Base-by-base conservation (phyloP, 2,888 invertebrate genomes). In the Metacarcinus magister region DNA sequence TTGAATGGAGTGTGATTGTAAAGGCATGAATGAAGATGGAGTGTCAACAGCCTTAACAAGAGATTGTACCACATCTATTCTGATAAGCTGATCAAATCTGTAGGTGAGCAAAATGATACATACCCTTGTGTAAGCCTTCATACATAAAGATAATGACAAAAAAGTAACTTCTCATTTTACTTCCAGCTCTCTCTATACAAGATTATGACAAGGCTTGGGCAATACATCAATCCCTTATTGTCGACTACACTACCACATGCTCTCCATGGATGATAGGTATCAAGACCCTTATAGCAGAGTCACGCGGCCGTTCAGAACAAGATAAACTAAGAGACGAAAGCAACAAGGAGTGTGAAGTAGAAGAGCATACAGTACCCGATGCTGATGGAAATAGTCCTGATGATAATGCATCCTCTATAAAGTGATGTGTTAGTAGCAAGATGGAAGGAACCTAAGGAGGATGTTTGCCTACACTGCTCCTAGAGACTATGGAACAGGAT, bases 261-360 rank as follows among this genome's bases (percentile, higher is more conserved):
- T 96, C 96, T 16, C 91, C 95, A 2, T 96, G 96, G 96, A 96
- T 96, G 96, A 90, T 96, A 67, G 96, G 95, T 19, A 39, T 96
- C 46, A 96, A 96, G 94, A 92, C 95, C 4, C 67, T 96, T 16
- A 96, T 96, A 19, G 19, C 96, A 39, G 96, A 96, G 48, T 82
- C 75, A 13, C 95, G 95, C 16, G 91, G 93, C 28, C 54, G 32
- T 7, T 48, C 89, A 60, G 60, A 94, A 32, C 39, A 87, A 39
- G 87, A 39, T 32, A 19, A 87, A 75, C n/a, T 2, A 23, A n/a
- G n/a, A 75, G 67, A 75, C 2, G 67, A 75, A 75, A 75, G n/a
- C 67, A 75, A n/a, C n/a, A n/a, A 75, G 28, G n/a, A 75, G 8
- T 75, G 0, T 4, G 75, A 75, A 28, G n/a, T 28, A 75, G 67